These are phyloP conservation scores for Mamestra configurata DNA, from an alignment of 1,140 invertebrate species.

Conservation along the genomic window DNA sequence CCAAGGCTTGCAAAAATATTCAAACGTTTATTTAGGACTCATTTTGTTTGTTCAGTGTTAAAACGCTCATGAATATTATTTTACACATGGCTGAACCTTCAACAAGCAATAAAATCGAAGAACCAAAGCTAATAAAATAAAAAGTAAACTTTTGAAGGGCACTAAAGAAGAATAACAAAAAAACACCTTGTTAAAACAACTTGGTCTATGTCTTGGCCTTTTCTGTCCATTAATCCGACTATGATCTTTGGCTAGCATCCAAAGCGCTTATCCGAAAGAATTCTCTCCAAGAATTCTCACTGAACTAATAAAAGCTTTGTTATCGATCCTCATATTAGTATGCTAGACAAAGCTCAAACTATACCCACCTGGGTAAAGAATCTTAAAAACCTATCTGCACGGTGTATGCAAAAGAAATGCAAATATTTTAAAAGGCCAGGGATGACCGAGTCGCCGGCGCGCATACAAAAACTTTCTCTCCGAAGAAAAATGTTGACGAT, in stretches of 20 bases:
- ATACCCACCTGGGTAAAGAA: conserved; percentile 55
- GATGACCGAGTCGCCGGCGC: conserved; percentile 70
- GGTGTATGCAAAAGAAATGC: conserved; percentile 77
- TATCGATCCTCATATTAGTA: conserved; percentile 52
- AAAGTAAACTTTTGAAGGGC: neutral
- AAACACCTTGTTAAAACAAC: conserved; percentile 28
- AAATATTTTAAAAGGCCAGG: conserved; percentile 80
- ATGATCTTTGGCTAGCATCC: conserved; percentile 47
- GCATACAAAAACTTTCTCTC: conserved; percentile 82
- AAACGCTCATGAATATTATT: neutral
- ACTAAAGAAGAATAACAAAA: neutral
- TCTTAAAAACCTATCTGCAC: conserved; percentile 65
- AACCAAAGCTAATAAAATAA: neutral
- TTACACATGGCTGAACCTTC: too few relatives aligned
- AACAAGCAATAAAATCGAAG: too few relatives aligned
- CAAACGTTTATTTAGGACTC: neutral
- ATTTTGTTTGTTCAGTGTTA: neutral
- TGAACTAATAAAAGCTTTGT: conserved; percentile 40
- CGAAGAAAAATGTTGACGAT: conserved; percentile 76
- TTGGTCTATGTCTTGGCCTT: conserved; percentile 41
- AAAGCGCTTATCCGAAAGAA: conserved; percentile 33
- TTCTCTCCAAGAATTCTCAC: conserved; percentile 18
- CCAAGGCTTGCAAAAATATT: neutral
- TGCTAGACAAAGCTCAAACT: conserved; percentile 46
- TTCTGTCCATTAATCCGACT: conserved; percentile 41